Base-by-base conservation (phyloP, 2,888 invertebrate species). In the Scaptomyza caliginosa region DNA sequence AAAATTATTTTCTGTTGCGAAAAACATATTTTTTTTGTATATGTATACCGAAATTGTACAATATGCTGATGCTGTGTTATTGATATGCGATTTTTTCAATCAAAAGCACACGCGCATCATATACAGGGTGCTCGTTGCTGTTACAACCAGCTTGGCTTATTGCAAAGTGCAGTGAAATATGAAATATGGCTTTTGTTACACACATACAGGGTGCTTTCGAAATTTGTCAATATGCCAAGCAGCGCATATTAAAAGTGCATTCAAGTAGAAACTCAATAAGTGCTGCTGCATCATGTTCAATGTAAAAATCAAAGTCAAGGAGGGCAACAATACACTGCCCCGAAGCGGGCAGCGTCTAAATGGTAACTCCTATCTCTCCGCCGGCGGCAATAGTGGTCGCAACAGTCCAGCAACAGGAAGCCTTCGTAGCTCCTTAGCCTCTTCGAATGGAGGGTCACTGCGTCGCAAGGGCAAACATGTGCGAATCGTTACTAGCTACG, bases 281-380 rank as follows among this genome's bases (percentile, higher is more conserved):
- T 28, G 43, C 32, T 26, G 30, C 19, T 23, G 38, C 54, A 76
- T 64, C 57, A 92, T 92, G 92, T 92, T 92, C 77, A 92, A 89
- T 87, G 89, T 92, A 52, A 92, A 92, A 88, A 86, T 92, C 67
- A 92, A 92, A 91, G 90, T 92, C 60, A 92, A 91, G 76, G 92
- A 92, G 72, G 91, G 90, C 64, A 89, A 87, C 74, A 90, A 91
- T 50, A 90, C 90, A 17, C 77, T 91, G 72, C 91, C 91, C 36
- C 89, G 91, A 36, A 88, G 83, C 58, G 77, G 74, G 40, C 88
- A 87, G 57, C 79, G 77, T 11, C 74, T 76, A 50, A 77, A 80
- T 30, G 73, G 56, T 38, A 56, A 23, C 49, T 28, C 39, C 6
- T 10, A 64, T 7, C 7, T 38, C 10, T 39, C 50, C 23, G 34